A percentile compares a stretch with the other conserved stretches of the same genome.
Evolutionary conservation across 1,140 invertebrate species (phyloP).

Genomic region (Drosophila baimaii): DNA sequence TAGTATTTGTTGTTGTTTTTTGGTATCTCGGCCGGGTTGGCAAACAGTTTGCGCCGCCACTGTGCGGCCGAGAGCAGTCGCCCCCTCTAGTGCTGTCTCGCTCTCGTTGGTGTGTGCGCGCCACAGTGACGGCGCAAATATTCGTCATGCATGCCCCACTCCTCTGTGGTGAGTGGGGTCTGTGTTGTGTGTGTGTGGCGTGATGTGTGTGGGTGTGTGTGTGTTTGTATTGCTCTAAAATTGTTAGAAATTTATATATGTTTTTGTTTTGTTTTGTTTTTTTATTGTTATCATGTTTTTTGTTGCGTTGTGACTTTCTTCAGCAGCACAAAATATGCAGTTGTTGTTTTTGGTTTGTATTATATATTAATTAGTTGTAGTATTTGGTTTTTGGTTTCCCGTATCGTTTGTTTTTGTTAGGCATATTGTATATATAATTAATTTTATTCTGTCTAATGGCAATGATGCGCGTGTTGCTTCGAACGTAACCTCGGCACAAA

Average conservation of each 20-base stretch:
- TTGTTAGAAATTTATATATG: constrained; percentile 63
- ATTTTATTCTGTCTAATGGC: constrained; percentile 79
- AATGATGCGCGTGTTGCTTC: constrained; percentile 81
- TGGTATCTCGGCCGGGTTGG: constrained; percentile 20
- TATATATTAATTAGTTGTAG: constrained; percentile 51
- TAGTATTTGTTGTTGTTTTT: constrained; percentile 33
- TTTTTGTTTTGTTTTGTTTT: constrained; percentile 7
- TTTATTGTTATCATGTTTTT: constrained; percentile 46
- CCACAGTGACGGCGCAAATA: constrained; percentile 33
- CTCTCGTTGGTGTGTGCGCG: constrained; percentile 14
- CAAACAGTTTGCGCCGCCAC: constrained; percentile 45
- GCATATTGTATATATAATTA: constrained; percentile 63
- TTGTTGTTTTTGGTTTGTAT: constrained; percentile 46
- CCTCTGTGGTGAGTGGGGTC: constrained; percentile 14
- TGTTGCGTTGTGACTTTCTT: constrained; percentile 81
- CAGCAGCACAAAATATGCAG: constrained; percentile 81
- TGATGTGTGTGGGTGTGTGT: constrained; percentile 24
- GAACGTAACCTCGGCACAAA: constrained; percentile 79
- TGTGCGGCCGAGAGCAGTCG: constrained; percentile 34
- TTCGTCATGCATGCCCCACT: constrained; percentile 19
- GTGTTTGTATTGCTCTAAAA: constrained; percentile 67
- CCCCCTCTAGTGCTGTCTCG: constrained; percentile 1
- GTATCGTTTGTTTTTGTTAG: constrained; percentile 31
- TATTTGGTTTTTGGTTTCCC: constrained; percentile 23
- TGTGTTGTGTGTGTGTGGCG: constrained; percentile 11